Conservation (phyloP, 2,113 vertebrate genomes). For the Neopipo cinnamomea region DNA sequence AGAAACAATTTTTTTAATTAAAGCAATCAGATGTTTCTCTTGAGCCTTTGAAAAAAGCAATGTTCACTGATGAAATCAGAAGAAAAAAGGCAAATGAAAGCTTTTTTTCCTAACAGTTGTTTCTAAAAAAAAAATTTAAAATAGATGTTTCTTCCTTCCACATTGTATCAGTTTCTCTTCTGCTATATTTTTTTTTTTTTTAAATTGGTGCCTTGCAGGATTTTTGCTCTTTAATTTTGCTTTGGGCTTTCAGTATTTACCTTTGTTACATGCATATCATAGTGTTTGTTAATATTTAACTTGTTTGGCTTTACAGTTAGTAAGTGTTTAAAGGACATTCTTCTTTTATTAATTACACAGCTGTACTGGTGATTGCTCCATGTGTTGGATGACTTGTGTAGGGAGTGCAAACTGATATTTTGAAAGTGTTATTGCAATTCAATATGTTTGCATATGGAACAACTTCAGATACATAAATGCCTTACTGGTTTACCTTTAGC, state of each 20-base stretch:
- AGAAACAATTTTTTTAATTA: background rate
- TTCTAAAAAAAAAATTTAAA: background rate
- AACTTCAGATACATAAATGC: background rate
- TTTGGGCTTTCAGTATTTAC: background rate
- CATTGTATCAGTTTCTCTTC: background rate
- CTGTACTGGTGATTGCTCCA: background rate
- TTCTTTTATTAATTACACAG: background rate
- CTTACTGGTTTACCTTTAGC: background rate
- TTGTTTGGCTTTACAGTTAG: background rate
- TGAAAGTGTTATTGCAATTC: background rate
- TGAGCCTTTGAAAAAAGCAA: background rate
- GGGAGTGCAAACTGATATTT: background rate
- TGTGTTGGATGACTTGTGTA: background rate
- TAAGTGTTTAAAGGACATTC: background rate
- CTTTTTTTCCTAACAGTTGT: background rate
- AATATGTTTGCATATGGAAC: background rate
- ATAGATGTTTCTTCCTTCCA: background rate
- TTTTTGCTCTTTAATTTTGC: background rate
- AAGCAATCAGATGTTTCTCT: background rate
- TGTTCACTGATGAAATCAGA: background rate
- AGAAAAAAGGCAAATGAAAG: background rate
- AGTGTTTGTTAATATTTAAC: background rate
- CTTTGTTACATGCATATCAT: background rate
- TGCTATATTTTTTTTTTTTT: background rate
- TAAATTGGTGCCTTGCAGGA: background rate